Conservation (phyloP, 1,140 invertebrate species). For the Drosophila takahashii region DNA sequence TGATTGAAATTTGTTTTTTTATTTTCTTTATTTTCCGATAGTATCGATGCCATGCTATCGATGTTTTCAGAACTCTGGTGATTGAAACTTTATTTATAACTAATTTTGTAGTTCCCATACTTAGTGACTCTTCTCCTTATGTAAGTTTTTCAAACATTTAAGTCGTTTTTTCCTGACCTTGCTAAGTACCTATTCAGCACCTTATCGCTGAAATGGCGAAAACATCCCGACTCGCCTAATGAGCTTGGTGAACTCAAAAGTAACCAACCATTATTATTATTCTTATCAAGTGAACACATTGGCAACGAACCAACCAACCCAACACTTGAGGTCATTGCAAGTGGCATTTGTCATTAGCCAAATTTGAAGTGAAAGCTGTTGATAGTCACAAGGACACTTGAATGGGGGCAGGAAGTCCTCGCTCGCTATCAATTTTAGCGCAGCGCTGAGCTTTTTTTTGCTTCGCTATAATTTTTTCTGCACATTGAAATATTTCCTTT, state of each 20-base stretch:
- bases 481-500: constrained; percentile 2
- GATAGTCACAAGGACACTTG: constrained; percentile 36
- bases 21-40: no score
- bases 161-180: neutral
- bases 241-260: constrained; percentile 21
- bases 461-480: constrained; percentile 1
- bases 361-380: constrained; percentile 41
- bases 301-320: constrained; percentile 9
- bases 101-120: no score
- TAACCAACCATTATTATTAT: constrained; percentile 27
- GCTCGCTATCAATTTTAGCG: constrained; percentile 42
- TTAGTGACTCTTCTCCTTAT: no score
- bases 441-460: constrained; percentile 37
- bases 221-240: constrained; percentile 9
- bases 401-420: constrained; percentile 8
- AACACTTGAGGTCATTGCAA: constrained; percentile 25
- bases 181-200: neutral
- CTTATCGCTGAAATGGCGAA: neutral
- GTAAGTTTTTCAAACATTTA: neutral
- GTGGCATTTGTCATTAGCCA: constrained; percentile 37
- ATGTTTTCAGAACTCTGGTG: no score
- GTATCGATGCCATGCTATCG: no score
- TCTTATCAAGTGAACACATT: constrained; percentile 35
- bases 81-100: no score
- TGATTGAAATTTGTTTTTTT: no score